Percentiles rank a stretch among this genome's conserved stretches.
Conservation (phyloP, 2,797 vertebrate species). For the Choloepus didactylus region DNA sequence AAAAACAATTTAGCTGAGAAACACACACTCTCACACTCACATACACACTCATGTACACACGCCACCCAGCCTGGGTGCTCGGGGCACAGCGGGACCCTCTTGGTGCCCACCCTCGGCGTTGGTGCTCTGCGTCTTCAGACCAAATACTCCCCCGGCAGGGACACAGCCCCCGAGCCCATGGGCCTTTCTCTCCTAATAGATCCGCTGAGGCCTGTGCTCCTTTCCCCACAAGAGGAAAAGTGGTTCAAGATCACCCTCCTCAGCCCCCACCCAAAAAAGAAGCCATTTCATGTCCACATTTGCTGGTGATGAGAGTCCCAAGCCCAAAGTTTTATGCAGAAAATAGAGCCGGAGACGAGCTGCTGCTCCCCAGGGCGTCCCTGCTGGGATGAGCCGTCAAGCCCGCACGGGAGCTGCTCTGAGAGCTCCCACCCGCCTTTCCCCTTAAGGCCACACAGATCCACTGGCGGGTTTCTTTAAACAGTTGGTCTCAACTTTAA, state of each 20-base stretch:
- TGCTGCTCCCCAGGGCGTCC: neutral
- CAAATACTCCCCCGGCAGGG: neutral
- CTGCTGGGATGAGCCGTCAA: constrained; percentile 6
- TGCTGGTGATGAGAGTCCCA: neutral
- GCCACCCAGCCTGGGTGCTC: neutral
- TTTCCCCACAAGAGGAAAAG: neutral
- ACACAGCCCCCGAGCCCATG: neutral
- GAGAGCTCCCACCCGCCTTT: neutral
- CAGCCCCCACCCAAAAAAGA: neutral
- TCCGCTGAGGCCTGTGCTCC: neutral
- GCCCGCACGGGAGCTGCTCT: neutral
- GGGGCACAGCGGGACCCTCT: neutral
- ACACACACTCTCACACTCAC: too few relatives aligned
- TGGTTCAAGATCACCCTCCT: neutral
- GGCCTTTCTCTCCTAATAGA: neutral
- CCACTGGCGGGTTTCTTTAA: neutral
- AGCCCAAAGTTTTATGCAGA: neutral
- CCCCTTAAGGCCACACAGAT: neutral
- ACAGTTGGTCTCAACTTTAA: neutral
- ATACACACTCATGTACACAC: neutral
- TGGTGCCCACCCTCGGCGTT: neutral
- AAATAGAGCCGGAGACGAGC: neutral
- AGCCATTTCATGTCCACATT: neutral
- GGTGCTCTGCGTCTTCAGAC: neutral
- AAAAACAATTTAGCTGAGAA: neutral